Conservation (phyloP, 2,797 vertebrate species). For the Spatula versicolor region DNA sequence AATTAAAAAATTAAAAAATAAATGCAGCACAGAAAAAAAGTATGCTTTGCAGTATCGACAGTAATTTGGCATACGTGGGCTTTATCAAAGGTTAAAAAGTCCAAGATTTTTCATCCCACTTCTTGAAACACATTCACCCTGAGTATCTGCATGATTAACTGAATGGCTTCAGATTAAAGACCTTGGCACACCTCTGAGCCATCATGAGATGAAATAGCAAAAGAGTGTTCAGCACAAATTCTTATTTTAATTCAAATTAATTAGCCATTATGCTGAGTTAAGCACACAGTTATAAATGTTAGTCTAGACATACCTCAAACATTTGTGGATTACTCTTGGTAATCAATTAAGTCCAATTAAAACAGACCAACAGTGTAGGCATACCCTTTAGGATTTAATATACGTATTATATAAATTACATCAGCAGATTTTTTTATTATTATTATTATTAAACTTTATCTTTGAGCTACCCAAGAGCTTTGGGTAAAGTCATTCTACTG, state of each 20-base stretch:
- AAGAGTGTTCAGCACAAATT: background rate
- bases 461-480: background rate
- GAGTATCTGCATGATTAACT: background rate
- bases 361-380: background rate
- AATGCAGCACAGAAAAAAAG: background rate
- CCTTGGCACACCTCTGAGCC: background rate
- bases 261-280: background rate
- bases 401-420: background rate
- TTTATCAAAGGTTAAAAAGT: background rate
- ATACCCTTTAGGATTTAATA: background rate
- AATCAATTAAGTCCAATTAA: slow-evolving; percentile 7
- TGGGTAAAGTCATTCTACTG: background rate
- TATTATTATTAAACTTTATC: background rate
- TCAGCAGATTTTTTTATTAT: background rate
- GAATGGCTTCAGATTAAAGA: background rate
- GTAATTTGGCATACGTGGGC: background rate
- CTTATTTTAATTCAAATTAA: background rate
- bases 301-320: background rate
- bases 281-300: background rate
- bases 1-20: too few relatives aligned
- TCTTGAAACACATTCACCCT: background rate
- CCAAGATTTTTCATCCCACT: background rate
- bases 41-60: background rate
- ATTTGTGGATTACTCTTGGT: background rate
- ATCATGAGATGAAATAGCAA: background rate